Percentiles rank a stretch among this genome's conserved stretches.
Evolutionary conservation across 2,113 vertebrate species (phyloP).

Genomic region (Semnornis frantzii): DNA sequence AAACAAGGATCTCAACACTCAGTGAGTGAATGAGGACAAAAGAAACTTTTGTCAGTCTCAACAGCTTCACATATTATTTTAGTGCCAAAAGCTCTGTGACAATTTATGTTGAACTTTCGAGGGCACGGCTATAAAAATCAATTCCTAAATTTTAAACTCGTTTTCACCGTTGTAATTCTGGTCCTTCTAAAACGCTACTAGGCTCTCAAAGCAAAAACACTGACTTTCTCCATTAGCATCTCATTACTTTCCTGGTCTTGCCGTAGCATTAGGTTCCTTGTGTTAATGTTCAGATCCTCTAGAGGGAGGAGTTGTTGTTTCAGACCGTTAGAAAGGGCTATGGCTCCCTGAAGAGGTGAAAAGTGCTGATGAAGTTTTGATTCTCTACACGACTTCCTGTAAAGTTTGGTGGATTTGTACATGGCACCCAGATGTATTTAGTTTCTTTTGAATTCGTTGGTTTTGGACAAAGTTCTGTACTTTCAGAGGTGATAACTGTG

Average conservation of each 20-base stretch:
- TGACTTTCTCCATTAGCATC: background rate
- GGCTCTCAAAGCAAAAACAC: background rate
- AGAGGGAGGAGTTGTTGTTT: conserved; percentile 52
- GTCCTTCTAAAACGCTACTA: background rate
- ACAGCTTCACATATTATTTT: background rate
- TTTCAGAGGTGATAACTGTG: background rate
- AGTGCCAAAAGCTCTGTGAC: background rate
- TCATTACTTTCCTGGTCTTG: background rate
- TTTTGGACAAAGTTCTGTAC: background rate
- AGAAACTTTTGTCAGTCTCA: background rate
- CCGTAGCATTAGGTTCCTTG: background rate
- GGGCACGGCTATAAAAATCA: background rate
- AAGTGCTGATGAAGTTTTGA: background rate
- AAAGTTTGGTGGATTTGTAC: background rate
- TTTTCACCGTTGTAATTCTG: background rate
- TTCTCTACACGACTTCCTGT: background rate
- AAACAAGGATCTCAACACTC: background rate
- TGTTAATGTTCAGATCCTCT: conserved; percentile 27
- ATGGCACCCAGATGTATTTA: background rate
- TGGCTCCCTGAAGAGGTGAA: background rate
- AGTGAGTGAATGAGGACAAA: background rate
- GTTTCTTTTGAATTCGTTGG: background rate
- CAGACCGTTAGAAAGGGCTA: background rate
- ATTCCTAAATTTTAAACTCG: background rate
- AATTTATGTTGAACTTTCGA: background rate